Percentiles rank a stretch among this genome's conserved stretches.
Conservation (phyloP, 1,140 invertebrate species). For the Bombus balteatus region DNA sequence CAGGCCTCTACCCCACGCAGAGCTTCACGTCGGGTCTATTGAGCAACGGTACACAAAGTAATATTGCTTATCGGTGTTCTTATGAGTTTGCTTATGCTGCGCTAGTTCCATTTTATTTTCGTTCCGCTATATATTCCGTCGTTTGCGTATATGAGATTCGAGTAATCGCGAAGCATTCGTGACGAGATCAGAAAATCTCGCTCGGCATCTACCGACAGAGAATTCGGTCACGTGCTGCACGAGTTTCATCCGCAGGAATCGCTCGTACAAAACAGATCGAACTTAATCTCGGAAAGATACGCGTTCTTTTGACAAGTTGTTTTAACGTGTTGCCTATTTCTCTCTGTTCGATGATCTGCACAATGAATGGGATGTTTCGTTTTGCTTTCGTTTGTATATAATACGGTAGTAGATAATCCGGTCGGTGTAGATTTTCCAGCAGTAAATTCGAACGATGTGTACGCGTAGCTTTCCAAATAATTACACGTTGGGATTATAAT, state of each 20-base stretch:
- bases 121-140: no score
- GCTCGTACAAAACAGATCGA: background rate
- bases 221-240: no score
- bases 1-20: slow-evolving; percentile 81
- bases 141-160: rapidly evolving
- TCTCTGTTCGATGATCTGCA: background rate
- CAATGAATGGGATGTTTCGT: background rate
- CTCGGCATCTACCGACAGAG: no score
- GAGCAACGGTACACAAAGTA: slow-evolving; percentile 84
- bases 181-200: no score
- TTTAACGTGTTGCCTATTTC: background rate
- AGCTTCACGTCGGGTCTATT: slow-evolving; percentile 81
- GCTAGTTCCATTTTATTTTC: background rate
- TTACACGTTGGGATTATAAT: background rate
- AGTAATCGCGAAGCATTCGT: background rate
- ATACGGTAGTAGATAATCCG: background rate
- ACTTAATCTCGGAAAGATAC: background rate
- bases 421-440: background rate
- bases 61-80: slow-evolving; percentile 78
- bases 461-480: background rate
- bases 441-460: background rate
- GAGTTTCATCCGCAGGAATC: no score
- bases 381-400: background rate
- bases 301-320: background rate
- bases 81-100: slow-evolving; percentile 33